These are phyloP conservation scores for Dermochelys coriacea DNA, from an alignment of 2,797 vertebrate genomes.

Conservation along the genomic window DNA sequence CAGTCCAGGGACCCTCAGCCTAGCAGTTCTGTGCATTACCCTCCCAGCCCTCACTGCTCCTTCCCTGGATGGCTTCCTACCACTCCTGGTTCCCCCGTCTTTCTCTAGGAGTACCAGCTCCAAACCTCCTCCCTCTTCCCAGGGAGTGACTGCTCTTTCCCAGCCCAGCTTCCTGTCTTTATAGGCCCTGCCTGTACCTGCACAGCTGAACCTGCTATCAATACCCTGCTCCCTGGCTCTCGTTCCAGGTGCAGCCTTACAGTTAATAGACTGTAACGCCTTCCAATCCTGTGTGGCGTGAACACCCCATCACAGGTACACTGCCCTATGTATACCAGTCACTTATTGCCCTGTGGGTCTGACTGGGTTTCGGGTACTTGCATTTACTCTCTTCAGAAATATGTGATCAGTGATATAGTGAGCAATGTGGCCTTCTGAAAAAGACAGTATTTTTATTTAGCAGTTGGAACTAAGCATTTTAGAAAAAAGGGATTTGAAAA, in stretches of 20 bases:
- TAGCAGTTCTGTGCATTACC: not conserved
- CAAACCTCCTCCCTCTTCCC: too few species aligned
- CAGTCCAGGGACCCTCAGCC: not conserved
- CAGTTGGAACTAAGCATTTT: not conserved
- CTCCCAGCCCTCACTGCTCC: not conserved
- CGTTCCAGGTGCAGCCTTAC: not conserved
- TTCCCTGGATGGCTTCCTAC: not conserved
- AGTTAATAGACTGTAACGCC: not conserved
- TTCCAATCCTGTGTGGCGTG: not conserved
- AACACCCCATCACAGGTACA: too few species aligned
- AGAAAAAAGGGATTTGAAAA: not conserved
- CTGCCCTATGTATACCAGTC: not conserved
- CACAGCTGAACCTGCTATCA: not conserved
- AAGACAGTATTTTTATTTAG: not conserved
- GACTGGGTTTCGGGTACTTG: accelerated
- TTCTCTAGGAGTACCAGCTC: too few species aligned
- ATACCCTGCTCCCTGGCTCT: not conserved
- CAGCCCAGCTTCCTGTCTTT: not conserved
- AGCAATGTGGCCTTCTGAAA: not conserved
- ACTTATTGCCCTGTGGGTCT: not conserved
- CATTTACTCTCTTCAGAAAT: not conserved
- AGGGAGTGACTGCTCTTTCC: too few species aligned
- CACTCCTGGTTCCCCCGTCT: not conserved
- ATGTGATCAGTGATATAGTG: not conserved
- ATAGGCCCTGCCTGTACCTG: not conserved